These are phyloP conservation scores for Lasioglossum calceatum DNA, from an alignment of 2,888 invertebrate species.

Conservation along the genomic window DNA sequence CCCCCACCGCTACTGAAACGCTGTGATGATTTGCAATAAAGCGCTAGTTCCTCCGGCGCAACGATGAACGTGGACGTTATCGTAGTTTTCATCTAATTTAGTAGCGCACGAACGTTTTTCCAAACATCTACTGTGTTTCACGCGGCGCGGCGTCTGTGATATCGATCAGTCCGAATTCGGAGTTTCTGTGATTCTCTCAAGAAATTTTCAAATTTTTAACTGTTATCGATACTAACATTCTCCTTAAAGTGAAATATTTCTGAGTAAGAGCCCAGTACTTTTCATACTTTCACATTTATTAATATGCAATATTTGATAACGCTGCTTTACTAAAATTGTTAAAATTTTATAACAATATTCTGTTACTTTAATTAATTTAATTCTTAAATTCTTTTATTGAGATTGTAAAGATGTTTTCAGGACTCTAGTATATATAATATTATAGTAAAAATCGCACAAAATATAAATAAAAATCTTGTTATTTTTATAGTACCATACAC, in stretches of 20 bases:
- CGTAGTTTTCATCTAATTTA: conserved; percentile 18
- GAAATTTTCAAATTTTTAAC: too few species aligned
- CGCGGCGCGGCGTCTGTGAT: not conserved
- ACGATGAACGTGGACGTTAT: conserved; percentile 18
- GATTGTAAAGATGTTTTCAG: too few species aligned
- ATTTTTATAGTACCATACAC: too few species aligned
- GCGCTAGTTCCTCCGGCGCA: conserved; percentile 7
- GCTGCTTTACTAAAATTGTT: too few species aligned
- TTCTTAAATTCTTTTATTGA: too few species aligned
- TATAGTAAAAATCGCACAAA: too few species aligned
- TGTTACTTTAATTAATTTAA: not conserved
- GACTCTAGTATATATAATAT: too few species aligned
- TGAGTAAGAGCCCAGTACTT: not conserved
- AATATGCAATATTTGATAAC: too few species aligned
- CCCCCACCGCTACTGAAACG: conserved; percentile 35
- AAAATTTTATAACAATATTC: not conserved
- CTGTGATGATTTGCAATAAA: conserved; percentile 16
- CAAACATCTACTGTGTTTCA: not conserved
- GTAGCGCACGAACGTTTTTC: too few species aligned
- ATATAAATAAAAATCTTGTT: too few species aligned
- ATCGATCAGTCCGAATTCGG: conserved; percentile 5
- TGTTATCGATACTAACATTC: not conserved
- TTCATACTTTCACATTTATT: not conserved
- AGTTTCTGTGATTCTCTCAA: not conserved
- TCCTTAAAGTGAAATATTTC: not conserved